phyloP scores from a whole-genome alignment of 2,888 invertebrate genomes.

The Drosophila histrio region DNA sequence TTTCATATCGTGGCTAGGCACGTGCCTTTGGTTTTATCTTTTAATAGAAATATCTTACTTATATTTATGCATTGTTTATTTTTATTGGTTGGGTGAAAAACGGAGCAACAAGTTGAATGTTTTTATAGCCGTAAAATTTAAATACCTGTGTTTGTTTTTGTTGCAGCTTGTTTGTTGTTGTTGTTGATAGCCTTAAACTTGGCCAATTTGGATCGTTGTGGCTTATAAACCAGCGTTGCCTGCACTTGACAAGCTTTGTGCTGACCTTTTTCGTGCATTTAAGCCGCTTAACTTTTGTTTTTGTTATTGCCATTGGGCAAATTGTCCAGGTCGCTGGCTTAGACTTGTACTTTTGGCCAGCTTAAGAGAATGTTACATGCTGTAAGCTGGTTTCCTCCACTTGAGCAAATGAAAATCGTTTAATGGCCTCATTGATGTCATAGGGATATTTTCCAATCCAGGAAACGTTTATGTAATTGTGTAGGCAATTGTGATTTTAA shows the following conservation, averaged over 20 bases:
- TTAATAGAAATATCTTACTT: neutral
- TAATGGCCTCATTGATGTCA: conserved; percentile 6
- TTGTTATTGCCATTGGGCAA: conserved; percentile 20
- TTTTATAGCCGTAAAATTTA: neutral
- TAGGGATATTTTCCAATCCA: neutral
- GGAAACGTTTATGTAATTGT: conserved; percentile 12
- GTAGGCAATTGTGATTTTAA: neutral
- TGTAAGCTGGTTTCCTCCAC: conserved; percentile 3
- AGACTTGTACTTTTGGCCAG: conserved; percentile 4
- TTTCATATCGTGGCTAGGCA: neutral
- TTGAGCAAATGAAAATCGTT: conserved; percentile 9
- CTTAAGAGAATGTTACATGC: conserved; percentile 2
- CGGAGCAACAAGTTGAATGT: neutral
- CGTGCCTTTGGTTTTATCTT: neutral
- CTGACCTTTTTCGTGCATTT: conserved; percentile 31
- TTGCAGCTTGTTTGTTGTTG: neutral
- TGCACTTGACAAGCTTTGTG: conserved; percentile 21
- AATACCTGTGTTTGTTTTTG: neutral
- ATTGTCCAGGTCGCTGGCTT: conserved; percentile 9
- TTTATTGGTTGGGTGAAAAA: neutral
- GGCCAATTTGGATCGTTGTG: conserved; percentile 3
- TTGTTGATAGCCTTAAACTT: conserved; percentile 1
- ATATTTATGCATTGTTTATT: neutral
- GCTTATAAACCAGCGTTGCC: conserved; percentile 8
- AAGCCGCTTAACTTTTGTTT: conserved; percentile 45